These are phyloP conservation scores for Silvanus unidentatus DNA, from an alignment of 2,888 invertebrate species.

Conservation along the genomic window DNA sequence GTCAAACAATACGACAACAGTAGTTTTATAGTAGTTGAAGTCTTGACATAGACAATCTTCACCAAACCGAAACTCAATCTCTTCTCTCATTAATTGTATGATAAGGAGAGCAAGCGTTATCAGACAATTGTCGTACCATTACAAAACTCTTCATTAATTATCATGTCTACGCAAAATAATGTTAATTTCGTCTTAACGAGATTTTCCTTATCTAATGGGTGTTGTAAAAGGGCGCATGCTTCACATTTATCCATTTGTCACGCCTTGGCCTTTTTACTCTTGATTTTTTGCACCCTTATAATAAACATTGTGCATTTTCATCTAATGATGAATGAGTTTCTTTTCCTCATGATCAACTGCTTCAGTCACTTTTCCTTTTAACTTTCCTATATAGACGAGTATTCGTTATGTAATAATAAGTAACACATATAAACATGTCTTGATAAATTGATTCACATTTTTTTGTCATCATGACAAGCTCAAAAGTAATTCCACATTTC, in stretches of 20 bases:
- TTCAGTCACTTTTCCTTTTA: no score
- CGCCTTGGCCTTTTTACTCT: conserved; percentile 19
- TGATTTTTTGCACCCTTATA: no score
- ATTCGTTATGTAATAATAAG: no score
- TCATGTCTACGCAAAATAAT: conserved; percentile 39
- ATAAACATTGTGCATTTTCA: no score
- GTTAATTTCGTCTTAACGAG: conserved; percentile 41
- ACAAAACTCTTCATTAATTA: conserved; percentile 44
- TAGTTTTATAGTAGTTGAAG: background rate
- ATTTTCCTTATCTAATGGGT: conserved; percentile 32
- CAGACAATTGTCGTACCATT: conserved; percentile 36
- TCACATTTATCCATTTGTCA: conserved; percentile 40
- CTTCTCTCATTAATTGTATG: conserved; percentile 41
- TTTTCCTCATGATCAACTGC: no score
- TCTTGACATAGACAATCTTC: conserved; percentile 23
- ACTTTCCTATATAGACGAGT: no score
- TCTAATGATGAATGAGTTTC: no score
- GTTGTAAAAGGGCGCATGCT: conserved; percentile 28
- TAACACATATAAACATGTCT: no score
- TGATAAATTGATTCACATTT: no score
- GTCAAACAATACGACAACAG: conserved; percentile 15
- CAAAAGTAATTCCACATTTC: no score
- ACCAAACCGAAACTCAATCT: conserved; percentile 35
- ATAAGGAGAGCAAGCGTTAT: conserved; percentile 36
- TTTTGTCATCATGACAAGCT: no score